A percentile compares a stretch with the other conserved stretches of the same genome.
Evolutionary conservation across 1,140 invertebrate genomes (phyloP).

Genomic region (Hylyphantes graminicola): DNA sequence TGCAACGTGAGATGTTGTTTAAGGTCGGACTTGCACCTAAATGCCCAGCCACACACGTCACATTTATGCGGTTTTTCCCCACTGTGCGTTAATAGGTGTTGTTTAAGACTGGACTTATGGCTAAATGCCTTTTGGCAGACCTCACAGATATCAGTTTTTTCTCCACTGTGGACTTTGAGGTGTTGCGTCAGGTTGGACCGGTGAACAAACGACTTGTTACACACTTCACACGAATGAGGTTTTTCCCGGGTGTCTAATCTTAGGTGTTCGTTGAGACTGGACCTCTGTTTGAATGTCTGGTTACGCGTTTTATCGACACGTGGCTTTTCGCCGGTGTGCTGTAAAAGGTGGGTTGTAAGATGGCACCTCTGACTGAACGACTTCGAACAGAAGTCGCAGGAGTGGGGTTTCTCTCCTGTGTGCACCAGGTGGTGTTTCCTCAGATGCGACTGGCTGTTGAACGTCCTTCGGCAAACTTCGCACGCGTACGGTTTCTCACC

Average conservation of each 20-base stretch:
- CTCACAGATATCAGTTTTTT: neutral
- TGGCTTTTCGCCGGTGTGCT: neutral
- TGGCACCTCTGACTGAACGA: neutral
- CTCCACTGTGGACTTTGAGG: neutral
- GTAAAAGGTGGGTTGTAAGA: neutral
- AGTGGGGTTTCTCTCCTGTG: neutral
- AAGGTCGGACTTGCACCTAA: neutral
- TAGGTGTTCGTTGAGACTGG: too few relatives aligned
- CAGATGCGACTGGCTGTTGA: neutral
- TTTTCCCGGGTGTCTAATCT: too few relatives aligned
- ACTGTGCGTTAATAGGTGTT: neutral
- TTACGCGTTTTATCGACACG: too few relatives aligned
- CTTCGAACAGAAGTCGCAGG: neutral
- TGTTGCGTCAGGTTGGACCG: neutral
- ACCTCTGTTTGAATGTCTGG: too few relatives aligned
- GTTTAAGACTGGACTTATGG: neutral
- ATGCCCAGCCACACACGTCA: neutral
- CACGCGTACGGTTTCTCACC: neutral
- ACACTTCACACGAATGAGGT: neutral
- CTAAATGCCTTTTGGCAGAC: neutral
- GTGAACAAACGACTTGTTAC: neutral
- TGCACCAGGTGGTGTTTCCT: neutral
- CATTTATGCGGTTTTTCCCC: neutral
- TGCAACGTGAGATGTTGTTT: neutral
- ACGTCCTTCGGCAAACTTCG: neutral